Evolutionary conservation across 2,888 invertebrate genomes (phyloP), one percentile per base, ranked within the genome.

Genomic region (Melieria picta): DNA sequence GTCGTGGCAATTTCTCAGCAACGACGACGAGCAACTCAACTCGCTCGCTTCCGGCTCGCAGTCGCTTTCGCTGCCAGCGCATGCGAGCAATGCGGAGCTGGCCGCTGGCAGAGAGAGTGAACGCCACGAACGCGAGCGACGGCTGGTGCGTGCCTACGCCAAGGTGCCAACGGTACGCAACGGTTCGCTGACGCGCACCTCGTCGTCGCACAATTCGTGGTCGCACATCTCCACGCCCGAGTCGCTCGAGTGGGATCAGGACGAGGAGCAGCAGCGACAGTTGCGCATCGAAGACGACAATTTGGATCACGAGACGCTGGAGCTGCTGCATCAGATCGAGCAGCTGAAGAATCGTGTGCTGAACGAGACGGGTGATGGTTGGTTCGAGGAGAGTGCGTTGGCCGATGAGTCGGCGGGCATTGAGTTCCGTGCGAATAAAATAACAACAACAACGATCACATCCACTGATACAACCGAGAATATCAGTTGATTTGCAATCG

Each of bases 221-320:
- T 91, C 91, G 1, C 87, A 90, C 77, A 89, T 90, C 56, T 90
- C 91, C 1, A 91, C 91, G 7, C 91, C 91, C 5, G 90, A 91
- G 80, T 92, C 92, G 4, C 86, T 92, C 62, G 92, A 92, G 84
- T 92, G 92, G 92, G 92, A 92, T 81, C 89, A 90, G 4, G 90
- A 90, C 65, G 88, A 86, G 30, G 86, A 88, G 63, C 85, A 86
- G 69, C 84, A 85, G 67, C 81, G 82, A 0, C 84, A 85, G 69
- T 69, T 87, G 70, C 83, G 81, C 7, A 77, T 84, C 43, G 88
- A 88, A 78, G 88, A 88, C 75, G 87, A 83, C 84, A 89, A 89
- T 77, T 83, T 91, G 55, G 92, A 92, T 78, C 87, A 89, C 45
- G 92, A 92, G 80, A 92, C 92, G 7, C 90, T 91, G 76, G 89